Evolutionary conservation across 92 coral and sea anemone genomes (phyloP), one percentile per base, ranked within the genome.

Genomic region (Epizoanthus ramosus): DNA sequence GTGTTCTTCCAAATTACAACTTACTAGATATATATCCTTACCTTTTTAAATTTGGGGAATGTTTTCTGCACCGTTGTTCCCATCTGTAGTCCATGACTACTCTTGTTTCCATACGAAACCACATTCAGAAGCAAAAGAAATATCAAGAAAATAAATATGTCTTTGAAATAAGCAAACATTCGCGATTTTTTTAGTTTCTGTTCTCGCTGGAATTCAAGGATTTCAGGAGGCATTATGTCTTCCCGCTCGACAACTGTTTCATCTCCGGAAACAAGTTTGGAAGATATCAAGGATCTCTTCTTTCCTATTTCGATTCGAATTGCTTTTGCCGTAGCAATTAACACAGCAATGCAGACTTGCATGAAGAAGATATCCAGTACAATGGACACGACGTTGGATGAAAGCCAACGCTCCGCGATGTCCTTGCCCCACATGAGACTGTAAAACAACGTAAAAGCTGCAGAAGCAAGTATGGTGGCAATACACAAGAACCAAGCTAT

Each of bases 371-470:
- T 63, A 6, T 79, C 83, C 23, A 61, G 57, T 39, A 54, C 28
- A 10, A 61, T 5, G 16, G 83, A 63, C 10, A 54, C 35, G 58
- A 76, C 25, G 3, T 33, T 59, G 25, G 82, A 76, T 1, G 82
- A 63, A 13, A 76, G 39, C 82, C 82, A 79, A 4, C 57, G 83
- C 45, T 79, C 73, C 1, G 72, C 73, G 23, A 79, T 21, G 9
- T 79, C 72, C 37, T 63, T 61, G 12, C 73, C 83, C 83, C 83
- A 79, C 53, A 33, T 31, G 8, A 79, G 21, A 57, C 83, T 79
- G 73, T 79, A 79, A 57, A 79, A 79, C 8, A 79, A 13, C 9
- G 83, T 79, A 33, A 79, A 79, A 37, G 39, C 58, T 3, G 83
- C 83, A 39, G 57, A 41, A 12, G 72, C 31, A 1, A 79, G 21